A percentile compares a stretch with the other conserved stretches of the same genome.
Conservation (phyloP, 2,888 invertebrate genomes). For the Drosophila demipolita region DNA sequence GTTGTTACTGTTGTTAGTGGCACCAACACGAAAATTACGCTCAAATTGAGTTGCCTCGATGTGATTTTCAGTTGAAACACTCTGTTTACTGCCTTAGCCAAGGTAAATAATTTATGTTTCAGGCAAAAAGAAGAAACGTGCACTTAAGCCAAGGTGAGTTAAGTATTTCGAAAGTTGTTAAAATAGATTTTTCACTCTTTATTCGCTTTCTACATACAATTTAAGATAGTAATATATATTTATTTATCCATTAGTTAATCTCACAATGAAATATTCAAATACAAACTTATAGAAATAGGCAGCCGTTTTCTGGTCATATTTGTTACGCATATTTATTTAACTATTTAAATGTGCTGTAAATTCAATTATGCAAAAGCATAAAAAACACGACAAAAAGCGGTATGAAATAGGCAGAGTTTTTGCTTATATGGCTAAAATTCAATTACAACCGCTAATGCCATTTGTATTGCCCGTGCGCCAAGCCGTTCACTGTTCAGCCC, state of each 20-base stretch:
- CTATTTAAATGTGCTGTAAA: constrained; percentile 57
- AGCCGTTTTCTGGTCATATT: constrained; percentile 23
- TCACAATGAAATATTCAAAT: constrained; percentile 4
- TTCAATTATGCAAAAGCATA: constrained; percentile 59
- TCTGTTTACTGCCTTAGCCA: constrained; percentile 41
- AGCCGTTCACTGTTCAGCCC: constrained; percentile 73
- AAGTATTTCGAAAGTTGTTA: not conserved
- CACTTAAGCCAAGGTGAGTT: constrained; percentile 41
- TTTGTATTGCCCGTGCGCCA: constrained; percentile 61
- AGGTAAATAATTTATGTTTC: constrained; percentile 70
- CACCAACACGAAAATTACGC: constrained; percentile 66
- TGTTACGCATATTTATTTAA: constrained; percentile 22
- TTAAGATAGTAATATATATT: constrained; percentile 19
- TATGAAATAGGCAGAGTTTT: constrained; percentile 6
- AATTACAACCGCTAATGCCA: constrained; percentile 81
- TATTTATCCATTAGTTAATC: constrained; percentile 18
- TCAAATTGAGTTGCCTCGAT: constrained; percentile 72
- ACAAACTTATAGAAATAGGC: constrained; percentile 5
- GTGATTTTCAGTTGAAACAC: constrained; percentile 45
- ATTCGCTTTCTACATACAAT: not conserved
- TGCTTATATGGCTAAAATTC: constrained; percentile 63
- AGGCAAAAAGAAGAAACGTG: constrained; percentile 37
- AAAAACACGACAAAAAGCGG: constrained; percentile 7
- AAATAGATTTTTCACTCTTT: not conserved
- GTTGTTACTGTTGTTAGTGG: constrained; percentile 47